A percentile compares a stretch with the other conserved stretches of the same genome.
Conservation (phyloP, 1,140 invertebrate genomes). For the Scylla paramamosain region DNA sequence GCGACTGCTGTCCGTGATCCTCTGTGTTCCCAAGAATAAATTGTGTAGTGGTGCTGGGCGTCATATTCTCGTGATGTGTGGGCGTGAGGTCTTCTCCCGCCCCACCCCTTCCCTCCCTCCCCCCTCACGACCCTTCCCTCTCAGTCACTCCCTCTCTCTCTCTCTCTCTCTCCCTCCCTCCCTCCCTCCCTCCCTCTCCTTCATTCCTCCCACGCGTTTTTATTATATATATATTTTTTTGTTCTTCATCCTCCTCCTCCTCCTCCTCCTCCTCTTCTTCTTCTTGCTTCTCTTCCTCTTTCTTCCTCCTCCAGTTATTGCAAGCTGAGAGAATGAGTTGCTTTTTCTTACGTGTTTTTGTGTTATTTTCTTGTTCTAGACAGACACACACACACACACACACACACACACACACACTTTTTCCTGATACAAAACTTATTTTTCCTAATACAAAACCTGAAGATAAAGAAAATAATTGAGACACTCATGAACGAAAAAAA, state of each 20-base stretch:
- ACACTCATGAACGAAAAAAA: no score
- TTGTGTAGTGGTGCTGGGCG: conserved; percentile 24
- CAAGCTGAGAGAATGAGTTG: no score
- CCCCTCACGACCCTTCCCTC: not conserved
- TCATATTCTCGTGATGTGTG: conserved; percentile 49
- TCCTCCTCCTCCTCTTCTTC: not conserved
- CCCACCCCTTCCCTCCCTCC: not conserved
- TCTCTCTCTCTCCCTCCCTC: not conserved
- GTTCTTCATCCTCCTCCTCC: no score
- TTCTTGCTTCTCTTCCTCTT: not conserved
- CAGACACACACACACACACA: no score
- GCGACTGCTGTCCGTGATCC: not conserved
- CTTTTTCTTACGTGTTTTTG: no score
- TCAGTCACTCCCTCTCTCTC: not conserved
- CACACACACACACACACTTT: no score
- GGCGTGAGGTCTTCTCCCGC: not conserved
- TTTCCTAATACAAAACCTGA: no score
- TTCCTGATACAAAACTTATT: no score
- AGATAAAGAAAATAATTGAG: no score
- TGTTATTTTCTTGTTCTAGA: no score
- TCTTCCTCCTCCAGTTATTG: no score
- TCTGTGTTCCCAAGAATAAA: conserved; percentile 29
- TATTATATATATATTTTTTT: not conserved
- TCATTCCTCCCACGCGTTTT: not conserved
- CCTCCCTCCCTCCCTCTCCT: not conserved